phyloP scores from a whole-genome alignment of 2,113 vertebrate genomes.

The Fulica atra region DNA sequence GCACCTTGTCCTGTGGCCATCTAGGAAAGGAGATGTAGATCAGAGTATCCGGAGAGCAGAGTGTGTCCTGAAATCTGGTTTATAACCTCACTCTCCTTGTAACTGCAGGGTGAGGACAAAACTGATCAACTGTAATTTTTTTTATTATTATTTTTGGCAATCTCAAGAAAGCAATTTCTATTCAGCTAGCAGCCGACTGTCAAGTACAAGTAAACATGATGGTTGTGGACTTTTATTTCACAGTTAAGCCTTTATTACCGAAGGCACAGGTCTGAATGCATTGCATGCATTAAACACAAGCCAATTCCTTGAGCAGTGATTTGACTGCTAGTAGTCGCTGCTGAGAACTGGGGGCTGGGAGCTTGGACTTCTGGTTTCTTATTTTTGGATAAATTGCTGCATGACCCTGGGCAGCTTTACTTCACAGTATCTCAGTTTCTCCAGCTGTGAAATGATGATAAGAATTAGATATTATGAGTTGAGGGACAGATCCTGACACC shows the following conservation, averaged over 20 bases:
- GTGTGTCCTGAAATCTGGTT: background rate
- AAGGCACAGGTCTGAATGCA: background rate
- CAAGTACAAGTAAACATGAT: slow-evolving; percentile 21
- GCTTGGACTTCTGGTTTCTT: background rate
- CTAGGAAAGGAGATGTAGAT: background rate
- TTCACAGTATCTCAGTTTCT: background rate
- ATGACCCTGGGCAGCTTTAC: background rate
- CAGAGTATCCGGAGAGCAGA: background rate
- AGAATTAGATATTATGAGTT: background rate
- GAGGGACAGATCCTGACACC: background rate
- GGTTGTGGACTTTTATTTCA: slow-evolving; percentile 38
- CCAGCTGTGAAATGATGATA: background rate
- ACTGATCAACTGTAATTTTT: background rate
- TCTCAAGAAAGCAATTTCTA: slow-evolving; percentile 17
- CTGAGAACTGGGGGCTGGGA: background rate
- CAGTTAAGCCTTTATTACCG: background rate
- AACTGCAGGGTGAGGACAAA: background rate
- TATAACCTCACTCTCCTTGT: background rate
- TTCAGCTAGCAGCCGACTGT: background rate
- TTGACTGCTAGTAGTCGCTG: background rate
- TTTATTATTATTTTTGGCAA: background rate
- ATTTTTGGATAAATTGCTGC: background rate
- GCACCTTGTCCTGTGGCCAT: background rate
- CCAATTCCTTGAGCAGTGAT: background rate
- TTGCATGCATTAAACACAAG: background rate